These are phyloP conservation scores for Cecidostiba fungosa DNA, from an alignment of 2,888 invertebrate species.

Conservation along the genomic window DNA sequence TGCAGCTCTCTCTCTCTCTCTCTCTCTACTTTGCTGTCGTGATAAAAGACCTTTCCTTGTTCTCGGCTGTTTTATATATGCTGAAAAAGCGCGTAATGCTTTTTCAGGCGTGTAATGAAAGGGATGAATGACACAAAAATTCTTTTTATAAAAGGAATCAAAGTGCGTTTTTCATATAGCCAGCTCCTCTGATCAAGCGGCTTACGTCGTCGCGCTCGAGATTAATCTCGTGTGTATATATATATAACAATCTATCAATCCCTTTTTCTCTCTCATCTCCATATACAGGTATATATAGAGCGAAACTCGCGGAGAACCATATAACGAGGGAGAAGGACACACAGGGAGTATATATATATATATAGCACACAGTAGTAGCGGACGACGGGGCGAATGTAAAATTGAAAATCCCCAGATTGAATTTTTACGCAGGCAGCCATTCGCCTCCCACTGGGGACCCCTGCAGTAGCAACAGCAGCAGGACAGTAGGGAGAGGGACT, in stretches of 20 bases:
- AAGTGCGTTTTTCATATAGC: too few species aligned
- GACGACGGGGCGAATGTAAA: constrained; percentile 41
- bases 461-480: not conserved
- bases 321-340: not conserved
- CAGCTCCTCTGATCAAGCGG: constrained; percentile 8
- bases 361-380: not conserved
- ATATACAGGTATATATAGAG: not conserved
- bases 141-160: too few species aligned
- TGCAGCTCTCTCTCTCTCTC: too few species aligned
- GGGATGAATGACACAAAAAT: too few species aligned
- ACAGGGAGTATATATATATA: not conserved
- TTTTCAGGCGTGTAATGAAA: too few species aligned
- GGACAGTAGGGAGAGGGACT: not conserved
- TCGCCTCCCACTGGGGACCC: constrained; percentile 9
- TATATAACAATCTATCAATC: not conserved
- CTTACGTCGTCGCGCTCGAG: not conserved
- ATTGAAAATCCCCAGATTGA: constrained; percentile 62
- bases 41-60: constrained; percentile 34
- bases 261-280: not conserved
- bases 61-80: not conserved
- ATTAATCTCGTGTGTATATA: too few species aligned
- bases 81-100: constrained; percentile 8
- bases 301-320: not conserved
- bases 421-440: constrained; percentile 54
- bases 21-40: constrained; percentile 20